Conservation (phyloP, 2,113 vertebrate genomes). For the Onychostruthus taczanowskii region DNA sequence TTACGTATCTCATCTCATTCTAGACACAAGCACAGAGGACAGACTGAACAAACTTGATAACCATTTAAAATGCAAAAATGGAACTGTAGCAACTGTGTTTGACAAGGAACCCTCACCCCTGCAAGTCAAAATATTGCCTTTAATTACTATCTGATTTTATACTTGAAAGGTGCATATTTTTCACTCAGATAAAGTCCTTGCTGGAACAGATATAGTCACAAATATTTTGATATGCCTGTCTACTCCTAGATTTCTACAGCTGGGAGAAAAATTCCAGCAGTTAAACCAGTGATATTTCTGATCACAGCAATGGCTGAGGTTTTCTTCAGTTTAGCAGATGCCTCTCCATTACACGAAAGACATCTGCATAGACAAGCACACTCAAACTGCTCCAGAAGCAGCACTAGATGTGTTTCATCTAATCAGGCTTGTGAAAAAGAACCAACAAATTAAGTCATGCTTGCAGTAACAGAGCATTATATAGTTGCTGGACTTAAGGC, state of each 20-base stretch:
- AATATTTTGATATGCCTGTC: neutral
- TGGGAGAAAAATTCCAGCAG: neutral
- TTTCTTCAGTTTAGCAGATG: neutral
- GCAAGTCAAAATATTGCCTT: neutral
- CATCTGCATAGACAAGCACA: rapidly evolving
- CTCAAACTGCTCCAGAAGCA: neutral
- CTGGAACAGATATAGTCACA: neutral
- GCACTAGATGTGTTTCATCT: neutral
- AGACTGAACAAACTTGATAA: neutral
- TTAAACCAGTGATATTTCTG: neutral
- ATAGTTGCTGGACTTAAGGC: neutral
- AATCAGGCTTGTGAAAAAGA: neutral
- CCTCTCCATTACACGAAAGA: neutral
- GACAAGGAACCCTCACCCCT: neutral
- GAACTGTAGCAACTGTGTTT: neutral
- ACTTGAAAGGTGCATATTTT: neutral
- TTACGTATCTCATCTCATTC: neutral
- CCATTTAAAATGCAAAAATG: neutral
- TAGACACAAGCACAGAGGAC: neutral
- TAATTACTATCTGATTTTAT: neutral
- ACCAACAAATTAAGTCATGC: neutral
- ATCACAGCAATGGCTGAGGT: neutral
- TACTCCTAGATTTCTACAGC: neutral
- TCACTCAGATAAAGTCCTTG: neutral
- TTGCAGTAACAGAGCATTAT: neutral